phyloP scores from a whole-genome alignment of 2,113 vertebrate genomes.

The Hippocampus mohnikei region DNA sequence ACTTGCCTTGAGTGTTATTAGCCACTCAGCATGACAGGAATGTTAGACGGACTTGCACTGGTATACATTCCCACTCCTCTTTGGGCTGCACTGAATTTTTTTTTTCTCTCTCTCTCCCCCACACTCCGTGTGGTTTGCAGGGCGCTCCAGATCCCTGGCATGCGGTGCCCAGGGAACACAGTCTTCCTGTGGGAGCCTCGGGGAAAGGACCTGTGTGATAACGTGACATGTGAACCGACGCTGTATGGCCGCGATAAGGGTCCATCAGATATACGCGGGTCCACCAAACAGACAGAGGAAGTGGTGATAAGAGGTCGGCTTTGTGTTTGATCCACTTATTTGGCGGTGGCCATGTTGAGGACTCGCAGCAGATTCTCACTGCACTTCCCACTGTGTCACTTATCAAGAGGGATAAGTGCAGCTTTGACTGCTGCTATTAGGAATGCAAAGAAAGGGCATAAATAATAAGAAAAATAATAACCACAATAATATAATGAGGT shows the following conservation, averaged over 20 bases:
- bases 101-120: not conserved
- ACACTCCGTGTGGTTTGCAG: constrained; percentile 5
- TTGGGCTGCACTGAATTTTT: constrained; percentile 19
- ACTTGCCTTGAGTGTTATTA: not conserved
- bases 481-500: not conserved
- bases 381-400: constrained; percentile 55
- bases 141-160: constrained; percentile 46
- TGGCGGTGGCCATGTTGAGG: constrained; percentile 39
- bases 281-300: constrained; percentile 72
- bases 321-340: constrained; percentile 65
- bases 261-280: constrained; percentile 65
- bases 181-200: constrained; percentile 66
- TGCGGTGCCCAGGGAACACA: constrained; percentile 52
- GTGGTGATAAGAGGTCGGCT: constrained; percentile 61
- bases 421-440: constrained; percentile 16
- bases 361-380: constrained; percentile 50
- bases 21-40: constrained; percentile 10
- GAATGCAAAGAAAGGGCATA: not conserved
- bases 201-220: constrained; percentile 73
- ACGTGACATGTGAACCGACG: constrained; percentile 70
- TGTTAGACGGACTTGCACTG: constrained; percentile 4
- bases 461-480: not conserved
- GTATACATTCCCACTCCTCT: constrained; percentile 13
- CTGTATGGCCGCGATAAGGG: constrained; percentile 65
- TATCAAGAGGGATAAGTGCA: constrained; percentile 31